Evolutionary conservation across 2,797 vertebrate genomes (phyloP).

Genomic region (Enoplosus armatus): DNA sequence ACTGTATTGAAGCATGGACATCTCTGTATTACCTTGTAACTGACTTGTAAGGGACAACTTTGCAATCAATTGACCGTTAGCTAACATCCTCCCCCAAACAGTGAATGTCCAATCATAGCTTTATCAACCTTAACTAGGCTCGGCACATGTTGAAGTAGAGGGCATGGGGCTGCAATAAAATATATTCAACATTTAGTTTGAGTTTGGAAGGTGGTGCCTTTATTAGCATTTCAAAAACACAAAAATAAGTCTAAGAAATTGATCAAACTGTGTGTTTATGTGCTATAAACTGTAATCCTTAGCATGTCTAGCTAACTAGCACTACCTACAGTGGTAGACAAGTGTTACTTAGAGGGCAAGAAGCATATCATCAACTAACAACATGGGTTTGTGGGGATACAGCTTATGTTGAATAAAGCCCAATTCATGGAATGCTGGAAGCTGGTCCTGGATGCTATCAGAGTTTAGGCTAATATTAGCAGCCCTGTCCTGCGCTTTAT

Average conservation of each 20-base stretch:
- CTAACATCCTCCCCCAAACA: neutral
- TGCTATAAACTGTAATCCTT: neutral
- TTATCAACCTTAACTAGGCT: neutral
- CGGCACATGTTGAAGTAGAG: neutral
- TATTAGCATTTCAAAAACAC: neutral
- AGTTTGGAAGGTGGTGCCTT: neutral
- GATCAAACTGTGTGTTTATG: neutral
- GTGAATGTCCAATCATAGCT: neutral
- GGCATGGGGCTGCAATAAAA: neutral
- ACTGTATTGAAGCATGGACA: slow-evolving; percentile 13
- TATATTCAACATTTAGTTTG: neutral
- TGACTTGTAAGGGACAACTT: slow-evolving; percentile 10
- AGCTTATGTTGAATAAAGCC: neutral
- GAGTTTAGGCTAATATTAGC: neutral
- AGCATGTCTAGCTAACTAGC: neutral
- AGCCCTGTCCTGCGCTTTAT: neutral
- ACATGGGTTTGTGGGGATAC: neutral
- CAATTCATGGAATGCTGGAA: neutral
- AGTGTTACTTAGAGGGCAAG: neutral
- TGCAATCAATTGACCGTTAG: neutral
- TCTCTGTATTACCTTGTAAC: slow-evolving; percentile 25
- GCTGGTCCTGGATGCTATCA: neutral
- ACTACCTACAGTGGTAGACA: neutral
- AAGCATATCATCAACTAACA: neutral
- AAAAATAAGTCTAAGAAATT: neutral